Evolutionary conservation across 2,888 invertebrate species (phyloP).

Genomic region (Pegoplata infirma): DNA sequence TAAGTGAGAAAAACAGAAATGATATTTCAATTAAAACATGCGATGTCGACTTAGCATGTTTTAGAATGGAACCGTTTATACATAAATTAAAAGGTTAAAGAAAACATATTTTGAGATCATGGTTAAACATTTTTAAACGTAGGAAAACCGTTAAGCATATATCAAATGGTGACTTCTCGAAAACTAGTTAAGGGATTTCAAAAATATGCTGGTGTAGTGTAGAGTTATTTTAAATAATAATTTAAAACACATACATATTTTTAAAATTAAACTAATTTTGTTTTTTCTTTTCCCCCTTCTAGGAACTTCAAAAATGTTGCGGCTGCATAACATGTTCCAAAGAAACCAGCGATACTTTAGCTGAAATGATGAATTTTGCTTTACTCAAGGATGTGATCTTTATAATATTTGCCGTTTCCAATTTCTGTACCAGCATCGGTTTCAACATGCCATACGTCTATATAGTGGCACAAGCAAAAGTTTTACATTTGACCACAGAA

Average conservation of each 20-base stretch:
- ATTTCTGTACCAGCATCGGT: constrained; percentile 92
- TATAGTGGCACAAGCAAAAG: constrained; percentile 85
- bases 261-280: background rate
- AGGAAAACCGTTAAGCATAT: too few species aligned
- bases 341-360: constrained; percentile 85
- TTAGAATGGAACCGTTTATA: too few species aligned
- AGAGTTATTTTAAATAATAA: background rate
- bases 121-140: too few species aligned
- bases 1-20: background rate
- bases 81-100: too few species aligned
- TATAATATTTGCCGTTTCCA: constrained; percentile 93
- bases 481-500: constrained; percentile 80
- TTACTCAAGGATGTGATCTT: constrained; percentile 92
- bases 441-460: constrained; percentile 96
- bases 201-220: too few species aligned
- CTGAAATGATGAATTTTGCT: constrained; percentile 91
- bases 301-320: constrained; percentile 78
- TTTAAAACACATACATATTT: too few species aligned
- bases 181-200: too few species aligned
- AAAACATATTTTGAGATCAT: too few species aligned
- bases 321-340: constrained; percentile 83
- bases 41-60: too few species aligned
- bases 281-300: too few species aligned
- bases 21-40: constrained; percentile 7
- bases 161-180: too few species aligned